Conservation (phyloP, 2,113 vertebrate genomes). For the Sander vitreus region DNA sequence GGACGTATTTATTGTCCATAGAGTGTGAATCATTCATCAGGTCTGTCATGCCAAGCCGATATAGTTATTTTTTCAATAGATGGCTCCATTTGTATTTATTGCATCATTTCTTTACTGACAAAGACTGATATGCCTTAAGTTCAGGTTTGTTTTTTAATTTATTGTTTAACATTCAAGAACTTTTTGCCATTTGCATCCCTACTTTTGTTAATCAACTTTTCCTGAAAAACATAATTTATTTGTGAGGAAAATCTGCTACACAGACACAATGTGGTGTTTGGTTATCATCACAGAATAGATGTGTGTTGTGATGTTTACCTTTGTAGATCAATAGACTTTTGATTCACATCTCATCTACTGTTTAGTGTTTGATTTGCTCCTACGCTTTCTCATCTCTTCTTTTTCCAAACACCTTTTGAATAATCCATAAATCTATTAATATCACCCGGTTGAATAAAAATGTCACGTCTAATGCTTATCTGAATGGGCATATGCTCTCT, state of each 20-base stretch:
- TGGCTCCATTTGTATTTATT: not conserved
- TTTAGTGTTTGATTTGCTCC: constrained; percentile 44
- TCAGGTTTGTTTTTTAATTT: no score
- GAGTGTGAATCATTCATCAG: not conserved
- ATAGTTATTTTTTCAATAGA: not conserved
- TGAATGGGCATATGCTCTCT: no score
- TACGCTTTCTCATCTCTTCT: not conserved
- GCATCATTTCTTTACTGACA: not conserved
- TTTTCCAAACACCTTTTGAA: constrained; percentile 38
- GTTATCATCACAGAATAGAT: not conserved
- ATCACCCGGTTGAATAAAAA: constrained; percentile 29
- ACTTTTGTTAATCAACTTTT: not conserved
- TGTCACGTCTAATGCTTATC: constrained; percentile 20
- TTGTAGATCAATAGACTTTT: constrained; percentile 52
- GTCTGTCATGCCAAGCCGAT: not conserved
- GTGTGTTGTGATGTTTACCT: constrained; percentile 32
- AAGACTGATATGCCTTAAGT: not conserved
- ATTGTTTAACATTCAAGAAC: not conserved
- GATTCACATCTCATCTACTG: constrained; percentile 40
- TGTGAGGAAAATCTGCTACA: not conserved
- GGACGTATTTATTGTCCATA: not conserved
- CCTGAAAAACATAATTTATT: not conserved
- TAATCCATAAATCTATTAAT: constrained; percentile 51
- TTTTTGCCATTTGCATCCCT: not conserved
- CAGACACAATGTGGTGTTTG: not conserved